Conservation (phyloP, 1,140 invertebrate species). For the Bombus superbus region DNA sequence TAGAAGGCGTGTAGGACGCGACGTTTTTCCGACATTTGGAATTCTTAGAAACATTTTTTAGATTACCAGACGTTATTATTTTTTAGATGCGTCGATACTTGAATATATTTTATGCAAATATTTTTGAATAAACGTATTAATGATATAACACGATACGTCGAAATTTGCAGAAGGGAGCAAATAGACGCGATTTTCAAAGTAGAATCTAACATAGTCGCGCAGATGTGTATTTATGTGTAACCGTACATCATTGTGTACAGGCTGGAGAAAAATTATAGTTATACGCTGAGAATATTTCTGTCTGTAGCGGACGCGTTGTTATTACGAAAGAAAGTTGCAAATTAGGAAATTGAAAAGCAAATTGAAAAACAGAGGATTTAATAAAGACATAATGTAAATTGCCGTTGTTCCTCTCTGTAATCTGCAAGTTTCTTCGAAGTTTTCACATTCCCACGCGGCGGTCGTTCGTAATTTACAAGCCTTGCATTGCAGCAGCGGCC, state of each 20-base stretch:
- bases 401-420: neutral
- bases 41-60: too few species aligned
- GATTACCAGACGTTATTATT: too few species aligned
- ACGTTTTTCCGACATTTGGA: too few species aligned
- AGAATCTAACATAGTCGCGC: too few species aligned
- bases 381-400: neutral
- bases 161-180: too few species aligned
- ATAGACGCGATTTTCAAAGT: too few species aligned
- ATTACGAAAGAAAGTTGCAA: neutral
- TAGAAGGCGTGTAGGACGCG: too few species aligned
- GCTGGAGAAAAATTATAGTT: neutral
- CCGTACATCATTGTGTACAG: too few species aligned
- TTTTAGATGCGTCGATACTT: too few species aligned
- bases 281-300: neutral
- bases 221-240: too few species aligned
- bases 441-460: slow-evolving; percentile 27
- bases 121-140: neutral
- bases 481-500: neutral
- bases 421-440: neutral
- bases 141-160: neutral
- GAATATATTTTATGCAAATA: too few species aligned
- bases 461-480: neutral
- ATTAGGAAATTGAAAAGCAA: neutral
- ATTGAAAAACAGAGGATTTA: neutral
- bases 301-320: neutral